Evolutionary conservation across 2,797 vertebrate species (phyloP), one percentile per base, ranked within the genome.

Genomic region (Pachyuromys duprasi): DNA sequence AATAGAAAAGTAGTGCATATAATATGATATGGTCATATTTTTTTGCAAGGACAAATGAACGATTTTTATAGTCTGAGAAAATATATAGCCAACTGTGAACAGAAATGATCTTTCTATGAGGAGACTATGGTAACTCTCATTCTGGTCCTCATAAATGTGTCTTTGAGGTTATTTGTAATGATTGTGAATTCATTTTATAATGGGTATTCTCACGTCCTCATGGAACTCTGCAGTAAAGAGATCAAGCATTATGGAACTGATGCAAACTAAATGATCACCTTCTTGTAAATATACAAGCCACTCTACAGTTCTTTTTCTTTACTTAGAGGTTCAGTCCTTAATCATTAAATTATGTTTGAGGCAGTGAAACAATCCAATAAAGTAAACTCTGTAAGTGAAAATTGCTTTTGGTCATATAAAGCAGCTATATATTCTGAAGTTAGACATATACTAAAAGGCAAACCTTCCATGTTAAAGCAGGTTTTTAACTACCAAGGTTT

Each of bases 131-230:
- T 60, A 67, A 28, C 45, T 88, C 70, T 45, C 53, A 69, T 89
- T 95, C 90, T 86, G 69, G 93, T 74, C 24, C 92, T 81, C 65
- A 62, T 33, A 33, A 49, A 84, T 89, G 0, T 39, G 60, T 90
- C 60, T 94, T 91, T 11, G 82, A 24, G 76, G 24, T 75, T 91
- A 33, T 53, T 82, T 95, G 5, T 12, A 89, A 65, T 95, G 28
- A 90, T 20, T 75, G 26, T 45, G n/a, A 26, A 62, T 89, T 91
- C 20, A 2, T 67, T 80, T 92, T 75, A 49, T 42, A 91, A 69
- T 69, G 26, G 6, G 2, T 45, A 70, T 79, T 84, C 17, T 20
- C n/a, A 55, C 2, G 60, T 86, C 8, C 33, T 78, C 8, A 63
- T 49, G 70, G 26, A 81, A 70, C 45, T 70, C 13, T 88, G 87